phyloP scores from a whole-genome alignment of 2,888 invertebrate genomes.

The Ariolimax columbianus region DNA sequence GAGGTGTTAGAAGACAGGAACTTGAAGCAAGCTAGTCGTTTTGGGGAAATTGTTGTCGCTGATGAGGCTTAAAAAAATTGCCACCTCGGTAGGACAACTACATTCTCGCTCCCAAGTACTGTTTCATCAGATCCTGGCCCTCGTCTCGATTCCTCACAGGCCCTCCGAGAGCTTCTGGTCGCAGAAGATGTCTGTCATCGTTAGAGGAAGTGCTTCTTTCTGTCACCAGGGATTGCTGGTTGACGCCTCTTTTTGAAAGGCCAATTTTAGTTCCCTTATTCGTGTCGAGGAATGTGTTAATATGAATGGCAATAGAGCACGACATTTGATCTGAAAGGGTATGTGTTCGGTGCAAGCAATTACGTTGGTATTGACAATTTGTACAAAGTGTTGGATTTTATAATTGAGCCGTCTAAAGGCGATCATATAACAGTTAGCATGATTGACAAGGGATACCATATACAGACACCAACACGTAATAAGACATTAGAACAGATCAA shows the following conservation, averaged over 20 bases:
- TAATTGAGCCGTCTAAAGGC: too few relatives aligned
- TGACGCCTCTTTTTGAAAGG: conserved; percentile 8
- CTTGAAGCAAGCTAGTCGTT: too few relatives aligned
- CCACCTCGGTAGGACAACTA: not conserved
- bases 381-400: too few relatives aligned
- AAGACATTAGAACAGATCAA: too few relatives aligned
- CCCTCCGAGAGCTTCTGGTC: not conserved
- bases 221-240: not conserved
- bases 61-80: not conserved
- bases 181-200: conserved; percentile 20
- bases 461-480: too few relatives aligned
- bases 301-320: not conserved
- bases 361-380: too few relatives aligned
- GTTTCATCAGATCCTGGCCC: not conserved
- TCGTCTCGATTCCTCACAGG: not conserved
- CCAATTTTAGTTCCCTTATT: not conserved
- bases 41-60: not conserved
- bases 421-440: too few relatives aligned
- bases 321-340: too few relatives aligned
- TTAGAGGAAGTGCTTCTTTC: not conserved
- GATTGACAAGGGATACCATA: too few relatives aligned
- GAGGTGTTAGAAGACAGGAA: too few relatives aligned
- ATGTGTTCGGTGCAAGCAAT: too few relatives aligned
- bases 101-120: not conserved
- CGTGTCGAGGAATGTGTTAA: not conserved